Evolutionary conservation across 1,140 invertebrate species (phyloP).

Genomic region (Ladona fulva): DNA sequence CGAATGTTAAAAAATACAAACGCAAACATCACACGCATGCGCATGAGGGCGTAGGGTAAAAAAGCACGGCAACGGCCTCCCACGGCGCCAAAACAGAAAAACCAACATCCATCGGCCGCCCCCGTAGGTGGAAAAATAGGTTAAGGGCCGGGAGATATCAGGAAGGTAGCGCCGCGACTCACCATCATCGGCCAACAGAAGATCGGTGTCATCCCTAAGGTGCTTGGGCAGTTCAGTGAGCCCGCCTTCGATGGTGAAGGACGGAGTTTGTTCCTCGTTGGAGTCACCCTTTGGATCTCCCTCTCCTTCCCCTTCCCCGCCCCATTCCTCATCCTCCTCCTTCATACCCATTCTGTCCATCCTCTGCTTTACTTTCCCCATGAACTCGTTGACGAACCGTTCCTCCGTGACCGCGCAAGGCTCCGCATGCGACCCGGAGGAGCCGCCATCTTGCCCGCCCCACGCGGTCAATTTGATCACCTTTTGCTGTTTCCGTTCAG

Average conservation of each 20-base stretch:
- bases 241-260: constrained; percentile 49
- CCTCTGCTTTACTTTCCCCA: constrained; percentile 42
- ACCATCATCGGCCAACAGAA: constrained; percentile 32
- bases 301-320: background rate
- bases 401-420: constrained; percentile 32
- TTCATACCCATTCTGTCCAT: constrained; percentile 49
- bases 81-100: background rate
- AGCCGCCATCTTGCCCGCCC: constrained; percentile 25
- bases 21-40: background rate
- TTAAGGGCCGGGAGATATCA: background rate
- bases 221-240: constrained; percentile 42
- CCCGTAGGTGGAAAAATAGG: background rate
- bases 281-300: constrained; percentile 27
- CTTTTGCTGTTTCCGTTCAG: constrained; percentile 64
- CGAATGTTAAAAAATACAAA: background rate
- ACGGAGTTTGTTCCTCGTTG: constrained; percentile 34
- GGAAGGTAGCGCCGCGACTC: constrained; percentile 37
- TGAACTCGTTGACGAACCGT: constrained; percentile 61
- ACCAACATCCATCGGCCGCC: background rate
- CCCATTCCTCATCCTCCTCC: constrained; percentile 44
- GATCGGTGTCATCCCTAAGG: constrained; percentile 31
- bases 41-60: background rate
- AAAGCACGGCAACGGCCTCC: background rate
- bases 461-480: constrained; percentile 57
- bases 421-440: constrained; percentile 28